Base-by-base conservation (phyloP, 2,797 vertebrate genomes). In the Psittacula echo region DNA sequence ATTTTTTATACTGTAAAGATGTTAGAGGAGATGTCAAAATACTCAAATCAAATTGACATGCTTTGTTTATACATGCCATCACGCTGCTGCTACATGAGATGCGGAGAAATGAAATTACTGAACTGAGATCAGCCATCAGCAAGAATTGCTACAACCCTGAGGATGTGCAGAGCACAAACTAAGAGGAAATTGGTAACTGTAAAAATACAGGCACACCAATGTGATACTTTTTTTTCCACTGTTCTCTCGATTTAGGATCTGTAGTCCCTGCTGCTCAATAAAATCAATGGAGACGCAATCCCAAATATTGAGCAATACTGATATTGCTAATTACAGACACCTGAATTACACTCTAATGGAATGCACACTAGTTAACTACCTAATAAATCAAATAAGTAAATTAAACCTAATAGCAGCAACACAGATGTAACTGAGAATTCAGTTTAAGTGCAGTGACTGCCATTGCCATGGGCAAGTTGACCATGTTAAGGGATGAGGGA, bases 21-120 rank as follows among this genome's bases (percentile, higher is more conserved):
- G 10, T 86, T 66, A 51, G 66, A 75, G 44, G 60, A 92, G 23
- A 78, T 73, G 41, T 86, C 37, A 86, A 86, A 96, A 87, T 37
- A 68, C 41, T 70, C 53, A 78, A 66, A 90, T 72, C 29, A 42
- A 93, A 84, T 34, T 62, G 79, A 23, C 14, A 7, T 47, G 34
- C 70, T 81, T 93, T 85, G 19, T 88, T 93, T 78, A 20, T 54
- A n/a, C 30, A 34, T 80, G 27, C 34, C 56, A 77, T 45, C 61
- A 23, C 44, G n/a, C 34, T 60, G 34, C 51, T 67, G 37, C 62
- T 72, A n/a, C 24, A 14, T 24, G 39, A 84, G 42, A 76, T 84
- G 60, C 0, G 0, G 64, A 86, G 67, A 86, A 72, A 91, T 68
- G 17, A 64, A 67, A 87, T 87, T 51, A 51, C 60, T 61, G 53